Percentiles rank a stretch among this genome's conserved stretches.
phyloP scores from a whole-genome alignment of 2,888 invertebrate species.

The Dicyrtomina minuta region DNA sequence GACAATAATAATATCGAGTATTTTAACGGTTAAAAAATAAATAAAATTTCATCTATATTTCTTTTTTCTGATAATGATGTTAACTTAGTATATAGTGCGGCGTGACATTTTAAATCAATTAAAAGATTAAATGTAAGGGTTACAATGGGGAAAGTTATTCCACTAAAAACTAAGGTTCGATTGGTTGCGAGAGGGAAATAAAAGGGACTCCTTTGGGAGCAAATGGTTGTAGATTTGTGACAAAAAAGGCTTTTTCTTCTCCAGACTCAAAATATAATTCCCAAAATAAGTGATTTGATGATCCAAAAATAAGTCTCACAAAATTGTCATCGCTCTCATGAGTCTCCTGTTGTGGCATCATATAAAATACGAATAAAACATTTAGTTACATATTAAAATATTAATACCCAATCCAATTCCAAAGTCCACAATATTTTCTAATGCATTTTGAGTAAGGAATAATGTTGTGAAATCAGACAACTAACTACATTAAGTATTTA shows the following conservation, averaged over 20 bases:
- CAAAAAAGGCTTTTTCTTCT: constrained; percentile 41
- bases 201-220: constrained; percentile 38
- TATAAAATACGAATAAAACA: neutral
- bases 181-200: constrained; percentile 44
- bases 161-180: constrained; percentile 28
- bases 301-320: constrained; percentile 46
- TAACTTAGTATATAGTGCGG: too few species aligned
- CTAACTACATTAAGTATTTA: neutral
- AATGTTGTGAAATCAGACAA: too few species aligned
- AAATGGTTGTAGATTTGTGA: constrained; percentile 30
- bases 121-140: neutral
- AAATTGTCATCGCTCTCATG: constrained; percentile 47
- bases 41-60: too few species aligned
- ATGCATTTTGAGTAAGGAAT: too few species aligned
- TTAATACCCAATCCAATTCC: too few species aligned
- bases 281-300: constrained; percentile 40
- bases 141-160: neutral
- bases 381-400: neutral
- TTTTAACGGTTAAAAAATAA: too few species aligned
- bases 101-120: neutral
- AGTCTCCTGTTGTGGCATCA: constrained; percentile 47
- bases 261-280: constrained; percentile 50
- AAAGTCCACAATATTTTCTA: too few species aligned
- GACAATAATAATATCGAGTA: too few species aligned
- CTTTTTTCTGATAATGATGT: too few species aligned